Evolutionary conservation across 2,113 vertebrate species (phyloP).

Genomic region (Danionella cerebrum): DNA sequence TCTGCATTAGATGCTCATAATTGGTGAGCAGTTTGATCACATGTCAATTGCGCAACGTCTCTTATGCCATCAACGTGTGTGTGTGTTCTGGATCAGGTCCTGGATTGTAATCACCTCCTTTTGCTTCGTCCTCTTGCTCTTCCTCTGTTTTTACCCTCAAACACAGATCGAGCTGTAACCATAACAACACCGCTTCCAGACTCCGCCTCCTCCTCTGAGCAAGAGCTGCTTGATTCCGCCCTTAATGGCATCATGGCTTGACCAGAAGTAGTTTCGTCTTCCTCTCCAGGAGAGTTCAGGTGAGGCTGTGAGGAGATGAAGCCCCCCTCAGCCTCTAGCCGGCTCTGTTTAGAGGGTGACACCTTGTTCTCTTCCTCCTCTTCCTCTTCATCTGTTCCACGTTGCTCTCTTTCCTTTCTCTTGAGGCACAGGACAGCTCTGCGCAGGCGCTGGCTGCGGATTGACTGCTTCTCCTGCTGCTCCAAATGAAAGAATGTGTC

Average conservation of each 20-base stretch:
- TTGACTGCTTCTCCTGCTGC: slow-evolving; percentile 74
- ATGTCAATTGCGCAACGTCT: no score
- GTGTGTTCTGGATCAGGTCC: no score
- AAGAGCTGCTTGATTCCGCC: slow-evolving; percentile 43
- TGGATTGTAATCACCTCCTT: slow-evolving; percentile 36
- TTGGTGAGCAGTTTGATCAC: no score
- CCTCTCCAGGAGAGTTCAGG: slow-evolving; percentile 3
- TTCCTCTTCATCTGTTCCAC: slow-evolving; percentile 45
- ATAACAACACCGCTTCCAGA: slow-evolving; percentile 43
- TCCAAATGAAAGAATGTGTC: slow-evolving; percentile 90
- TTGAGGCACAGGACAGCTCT: slow-evolving; percentile 89
- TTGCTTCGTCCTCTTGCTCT: slow-evolving; percentile 42
- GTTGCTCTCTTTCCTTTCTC: slow-evolving; percentile 79
- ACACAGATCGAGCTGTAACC: slow-evolving; percentile 83
- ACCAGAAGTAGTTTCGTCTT: no score
- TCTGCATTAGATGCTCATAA: no score
- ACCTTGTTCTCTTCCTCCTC: slow-evolving; percentile 33
- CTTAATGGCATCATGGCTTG: slow-evolving; percentile 25
- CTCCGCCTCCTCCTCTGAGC: slow-evolving; percentile 69
- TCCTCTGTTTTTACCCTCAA: slow-evolving; percentile 60
- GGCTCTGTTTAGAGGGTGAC: slow-evolving; percentile 49
- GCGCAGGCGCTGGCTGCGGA: slow-evolving; percentile 81
- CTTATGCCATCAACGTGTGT: no score
- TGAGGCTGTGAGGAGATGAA: slow-evolving; percentile 63
- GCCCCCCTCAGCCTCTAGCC: slow-evolving; percentile 28